Percentiles rank a stretch among this genome's conserved stretches.
Conservation (phyloP, 2,888 invertebrate genomes). For the Orthosia gothica region DNA sequence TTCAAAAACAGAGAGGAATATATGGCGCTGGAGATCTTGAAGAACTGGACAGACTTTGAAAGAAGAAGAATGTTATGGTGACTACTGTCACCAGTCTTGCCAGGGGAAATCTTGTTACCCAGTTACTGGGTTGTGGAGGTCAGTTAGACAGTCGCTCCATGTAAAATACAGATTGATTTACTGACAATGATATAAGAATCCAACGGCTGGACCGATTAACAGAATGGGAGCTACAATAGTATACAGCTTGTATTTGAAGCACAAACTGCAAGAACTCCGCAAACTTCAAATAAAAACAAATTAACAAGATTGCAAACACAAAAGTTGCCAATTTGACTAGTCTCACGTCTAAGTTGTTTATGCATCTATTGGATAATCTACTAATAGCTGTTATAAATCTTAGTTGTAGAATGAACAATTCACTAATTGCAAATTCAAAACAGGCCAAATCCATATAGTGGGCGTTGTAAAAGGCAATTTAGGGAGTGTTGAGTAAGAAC, state of each 20-base stretch:
- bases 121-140: no score
- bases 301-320: slow-evolving; percentile 10
- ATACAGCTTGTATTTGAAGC: slow-evolving; percentile 3
- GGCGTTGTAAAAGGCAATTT: slow-evolving; percentile 3
- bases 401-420: slow-evolving; percentile 26
- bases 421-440: slow-evolving; percentile 33
- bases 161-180: no score
- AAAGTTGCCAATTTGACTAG: slow-evolving; percentile 20
- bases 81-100: no score
- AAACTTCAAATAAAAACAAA: slow-evolving; percentile 13
- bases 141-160: no score
- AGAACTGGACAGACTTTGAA: neutral
- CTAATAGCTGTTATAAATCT: slow-evolving; percentile 22
- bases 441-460: slow-evolving; percentile 1
- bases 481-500: slow-evolving; percentile 12
- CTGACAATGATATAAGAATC: neutral
- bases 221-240: neutral
- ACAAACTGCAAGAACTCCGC: neutral
- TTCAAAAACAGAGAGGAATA: slow-evolving; percentile 9
- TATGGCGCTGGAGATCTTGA: neutral
- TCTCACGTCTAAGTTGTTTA: slow-evolving; percentile 12
- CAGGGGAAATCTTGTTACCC: no score
- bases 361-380: slow-evolving; percentile 17
- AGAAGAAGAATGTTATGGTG: neutral
- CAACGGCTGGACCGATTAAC: neutral